Evolutionary conservation across 2,113 vertebrate genomes (phyloP).

Genomic region (Ibidorhyncha struthersii): DNA sequence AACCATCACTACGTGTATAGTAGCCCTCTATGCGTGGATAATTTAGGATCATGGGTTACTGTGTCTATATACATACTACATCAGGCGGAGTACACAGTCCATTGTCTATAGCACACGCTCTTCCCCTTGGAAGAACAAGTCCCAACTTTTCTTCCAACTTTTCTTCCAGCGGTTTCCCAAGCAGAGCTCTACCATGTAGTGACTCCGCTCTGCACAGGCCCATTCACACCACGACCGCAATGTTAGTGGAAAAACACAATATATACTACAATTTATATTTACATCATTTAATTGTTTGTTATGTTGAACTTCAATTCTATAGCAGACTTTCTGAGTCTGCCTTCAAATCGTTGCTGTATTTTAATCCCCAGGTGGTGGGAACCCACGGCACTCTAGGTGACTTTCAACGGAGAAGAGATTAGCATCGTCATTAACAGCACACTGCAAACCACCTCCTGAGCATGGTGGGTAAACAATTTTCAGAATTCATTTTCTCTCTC

Average conservation of each 20-base stretch:
- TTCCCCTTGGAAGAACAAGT: background rate
- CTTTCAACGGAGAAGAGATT: background rate
- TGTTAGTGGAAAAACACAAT: background rate
- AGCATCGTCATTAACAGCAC: background rate
- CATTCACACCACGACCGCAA: background rate
- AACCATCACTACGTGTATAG: background rate
- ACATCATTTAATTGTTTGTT: background rate
- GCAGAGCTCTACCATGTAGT: background rate
- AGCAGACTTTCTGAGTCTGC: background rate
- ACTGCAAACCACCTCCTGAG: background rate
- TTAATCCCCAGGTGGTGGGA: background rate
- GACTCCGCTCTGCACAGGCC: background rate
- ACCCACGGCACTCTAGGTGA: background rate
- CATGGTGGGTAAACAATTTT: background rate
- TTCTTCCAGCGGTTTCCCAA: background rate
- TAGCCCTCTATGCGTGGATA: background rate
- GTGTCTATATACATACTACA: rapidly evolving
- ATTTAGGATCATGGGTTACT: rapidly evolving
- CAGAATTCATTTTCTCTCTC: background rate
- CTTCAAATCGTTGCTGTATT: background rate
- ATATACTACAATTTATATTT: background rate
- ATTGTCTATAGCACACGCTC: rapidly evolving
- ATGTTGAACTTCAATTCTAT: background rate
- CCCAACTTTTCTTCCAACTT: too few species aligned
- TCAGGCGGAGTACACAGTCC: background rate